A percentile compares a stretch with the other conserved stretches of the same genome.
These are phyloP conservation scores for Stichopus horrens DNA, from an alignment of 53 echinoderm and acorn worm genomes.

Conservation along the genomic window DNA sequence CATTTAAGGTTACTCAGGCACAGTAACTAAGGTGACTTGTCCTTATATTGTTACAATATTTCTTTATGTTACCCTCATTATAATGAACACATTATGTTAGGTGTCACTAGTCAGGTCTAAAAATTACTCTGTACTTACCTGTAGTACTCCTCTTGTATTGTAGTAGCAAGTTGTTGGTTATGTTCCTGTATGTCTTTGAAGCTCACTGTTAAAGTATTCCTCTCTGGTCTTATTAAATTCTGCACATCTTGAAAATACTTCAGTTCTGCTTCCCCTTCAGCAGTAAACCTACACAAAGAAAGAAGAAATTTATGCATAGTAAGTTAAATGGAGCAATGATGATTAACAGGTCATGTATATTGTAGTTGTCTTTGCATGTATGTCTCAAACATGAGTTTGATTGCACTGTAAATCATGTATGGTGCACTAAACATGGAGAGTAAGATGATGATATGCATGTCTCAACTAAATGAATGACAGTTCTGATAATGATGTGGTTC, in stretches of 20 bases:
- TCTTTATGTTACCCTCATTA: no score
- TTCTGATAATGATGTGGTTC: no score
- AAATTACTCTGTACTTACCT: slow-evolving; percentile 49
- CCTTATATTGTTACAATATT: no score
- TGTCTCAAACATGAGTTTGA: not conserved
- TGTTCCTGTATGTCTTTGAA: slow-evolving; percentile 89
- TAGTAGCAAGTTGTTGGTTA: slow-evolving; percentile 95
- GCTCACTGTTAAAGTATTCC: slow-evolving; percentile 92
- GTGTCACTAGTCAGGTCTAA: no score
- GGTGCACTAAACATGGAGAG: not conserved
- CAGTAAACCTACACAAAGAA: slow-evolving; percentile 68
- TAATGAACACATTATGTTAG: no score
- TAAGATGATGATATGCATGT: no score
- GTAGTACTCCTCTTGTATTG: slow-evolving; percentile 98
- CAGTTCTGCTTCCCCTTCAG: slow-evolving; percentile 93
- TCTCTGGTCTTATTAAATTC: slow-evolving; percentile 92
- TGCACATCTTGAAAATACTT: slow-evolving; percentile 91
- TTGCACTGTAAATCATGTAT: not conserved
- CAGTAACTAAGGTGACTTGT: no score
- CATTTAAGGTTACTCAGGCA: no score
- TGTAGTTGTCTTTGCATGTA: not conserved
- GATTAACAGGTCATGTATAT: not conserved
- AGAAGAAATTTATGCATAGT: no score
- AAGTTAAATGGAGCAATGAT: not conserved
- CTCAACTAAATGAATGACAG: no score